Conservation (phyloP, 2,888 invertebrate genomes). For the Lucinisca nassula region DNA sequence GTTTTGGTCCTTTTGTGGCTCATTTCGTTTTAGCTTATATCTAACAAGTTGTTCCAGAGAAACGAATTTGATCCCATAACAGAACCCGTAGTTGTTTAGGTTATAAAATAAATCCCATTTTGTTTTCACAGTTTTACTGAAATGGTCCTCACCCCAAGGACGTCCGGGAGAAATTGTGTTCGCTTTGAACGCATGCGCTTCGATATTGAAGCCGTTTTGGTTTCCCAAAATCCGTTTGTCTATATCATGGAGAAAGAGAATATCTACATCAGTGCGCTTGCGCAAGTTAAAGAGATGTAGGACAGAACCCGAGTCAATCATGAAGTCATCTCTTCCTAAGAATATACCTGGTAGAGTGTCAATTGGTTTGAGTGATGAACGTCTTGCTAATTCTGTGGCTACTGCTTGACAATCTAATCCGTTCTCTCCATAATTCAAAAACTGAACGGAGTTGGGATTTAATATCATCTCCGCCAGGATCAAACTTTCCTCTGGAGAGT, state of each 20-base stretch:
- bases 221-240: neutral
- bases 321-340: conserved; percentile 13
- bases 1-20: neutral
- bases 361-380: neutral
- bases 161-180: neutral
- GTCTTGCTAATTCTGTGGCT: neutral
- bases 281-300: neutral
- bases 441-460: conserved; percentile 11
- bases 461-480: neutral
- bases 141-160: conserved; percentile 3
- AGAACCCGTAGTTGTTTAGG: neutral
- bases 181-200: conserved; percentile 1
- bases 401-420: neutral
- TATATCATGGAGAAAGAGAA: neutral
- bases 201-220: neutral
- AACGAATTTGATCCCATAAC: conserved; percentile 20
- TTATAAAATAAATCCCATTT: conserved; percentile 21
- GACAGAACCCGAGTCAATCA: neutral
- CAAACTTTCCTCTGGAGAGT: neutral
- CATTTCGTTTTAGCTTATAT: neutral
- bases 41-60: neutral
- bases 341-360: neutral
- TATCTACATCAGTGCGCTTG: neutral
- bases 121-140: neutral
- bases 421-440: neutral